Evolutionary conservation across 2,797 vertebrate species (phyloP).

Genomic region (Syngnathus acus): DNA sequence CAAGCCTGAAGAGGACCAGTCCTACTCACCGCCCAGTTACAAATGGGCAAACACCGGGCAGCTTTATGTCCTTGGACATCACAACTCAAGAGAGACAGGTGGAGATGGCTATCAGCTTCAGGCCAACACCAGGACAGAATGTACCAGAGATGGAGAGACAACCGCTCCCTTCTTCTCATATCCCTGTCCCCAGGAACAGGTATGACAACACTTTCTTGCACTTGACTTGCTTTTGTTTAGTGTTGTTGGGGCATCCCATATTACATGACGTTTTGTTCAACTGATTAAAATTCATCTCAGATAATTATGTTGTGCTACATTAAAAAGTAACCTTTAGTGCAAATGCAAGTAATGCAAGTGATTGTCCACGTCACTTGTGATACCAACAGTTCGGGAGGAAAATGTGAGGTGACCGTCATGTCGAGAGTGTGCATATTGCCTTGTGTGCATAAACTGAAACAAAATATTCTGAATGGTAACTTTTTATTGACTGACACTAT

Average conservation of each 20-base stretch:
- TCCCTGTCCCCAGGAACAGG: conserved; percentile 76
- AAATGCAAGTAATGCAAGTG: neutral
- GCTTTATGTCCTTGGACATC: conserved; percentile 66
- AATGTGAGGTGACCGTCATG: neutral
- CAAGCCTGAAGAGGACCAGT: conserved; percentile 65
- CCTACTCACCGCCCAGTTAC: conserved; percentile 59
- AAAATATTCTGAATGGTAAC: no score
- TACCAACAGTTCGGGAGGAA: neutral
- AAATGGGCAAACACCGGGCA: conserved; percentile 57
- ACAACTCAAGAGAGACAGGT: conserved; percentile 57
- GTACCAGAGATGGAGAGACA: conserved; percentile 44
- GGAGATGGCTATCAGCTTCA: conserved; percentile 52
- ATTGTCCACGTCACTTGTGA: neutral
- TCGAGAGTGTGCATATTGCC: neutral
- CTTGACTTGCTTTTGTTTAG: neutral
- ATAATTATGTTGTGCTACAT: neutral
- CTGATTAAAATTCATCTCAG: neutral
- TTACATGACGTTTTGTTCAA: neutral
- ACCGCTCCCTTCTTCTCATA: conserved; percentile 64
- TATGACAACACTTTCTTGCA: conserved; percentile 28
- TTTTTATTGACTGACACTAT: neutral
- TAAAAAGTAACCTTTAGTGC: neutral
- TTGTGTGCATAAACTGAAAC: no score
- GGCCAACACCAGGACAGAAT: conserved; percentile 47
- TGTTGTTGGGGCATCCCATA: neutral